Conservation (phyloP, 2,888 invertebrate genomes). For the Hipparchia semele region DNA sequence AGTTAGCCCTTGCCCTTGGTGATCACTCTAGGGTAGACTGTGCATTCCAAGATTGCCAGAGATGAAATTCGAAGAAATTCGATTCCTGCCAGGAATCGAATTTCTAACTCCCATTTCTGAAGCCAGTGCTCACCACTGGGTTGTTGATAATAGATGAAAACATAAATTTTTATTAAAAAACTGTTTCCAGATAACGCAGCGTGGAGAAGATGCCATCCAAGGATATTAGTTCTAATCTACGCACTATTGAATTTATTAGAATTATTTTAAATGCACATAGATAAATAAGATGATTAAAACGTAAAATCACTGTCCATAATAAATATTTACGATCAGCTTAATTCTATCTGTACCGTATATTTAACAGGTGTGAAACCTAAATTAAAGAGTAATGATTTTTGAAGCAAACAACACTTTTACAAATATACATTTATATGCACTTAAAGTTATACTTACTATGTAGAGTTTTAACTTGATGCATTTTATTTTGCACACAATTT, state of each 20-base stretch:
- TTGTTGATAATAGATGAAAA: too few species aligned
- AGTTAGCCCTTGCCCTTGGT: too few species aligned
- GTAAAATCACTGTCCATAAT: constrained; percentile 37
- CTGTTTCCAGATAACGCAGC: constrained; percentile 64
- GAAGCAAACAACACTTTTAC: constrained; percentile 34
- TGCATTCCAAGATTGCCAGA: too few species aligned
- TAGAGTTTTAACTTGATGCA: constrained; percentile 30
- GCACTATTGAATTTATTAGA: constrained; percentile 43
- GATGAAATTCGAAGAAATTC: too few species aligned
- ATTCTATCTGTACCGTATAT: constrained; percentile 6
- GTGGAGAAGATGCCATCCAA: constrained; percentile 63
- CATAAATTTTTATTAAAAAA: background rate
- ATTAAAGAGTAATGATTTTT: constrained; percentile 31
- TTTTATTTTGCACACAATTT: constrained; percentile 39
- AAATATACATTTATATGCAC: constrained; percentile 38
- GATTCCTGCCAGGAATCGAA: too few species aligned
- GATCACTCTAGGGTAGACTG: too few species aligned
- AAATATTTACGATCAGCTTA: constrained; percentile 28
- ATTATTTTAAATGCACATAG: constrained; percentile 36
- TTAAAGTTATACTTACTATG: constrained; percentile 29
- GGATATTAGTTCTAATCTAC: constrained; percentile 53
- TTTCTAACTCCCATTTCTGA: too few species aligned
- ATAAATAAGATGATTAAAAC: constrained; percentile 18
- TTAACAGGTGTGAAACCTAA: constrained; percentile 1
- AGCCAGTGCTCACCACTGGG: too few species aligned